These are phyloP conservation scores for Drosophila testacea DNA, from an alignment of 2,888 invertebrate genomes.

Conservation along the genomic window DNA sequence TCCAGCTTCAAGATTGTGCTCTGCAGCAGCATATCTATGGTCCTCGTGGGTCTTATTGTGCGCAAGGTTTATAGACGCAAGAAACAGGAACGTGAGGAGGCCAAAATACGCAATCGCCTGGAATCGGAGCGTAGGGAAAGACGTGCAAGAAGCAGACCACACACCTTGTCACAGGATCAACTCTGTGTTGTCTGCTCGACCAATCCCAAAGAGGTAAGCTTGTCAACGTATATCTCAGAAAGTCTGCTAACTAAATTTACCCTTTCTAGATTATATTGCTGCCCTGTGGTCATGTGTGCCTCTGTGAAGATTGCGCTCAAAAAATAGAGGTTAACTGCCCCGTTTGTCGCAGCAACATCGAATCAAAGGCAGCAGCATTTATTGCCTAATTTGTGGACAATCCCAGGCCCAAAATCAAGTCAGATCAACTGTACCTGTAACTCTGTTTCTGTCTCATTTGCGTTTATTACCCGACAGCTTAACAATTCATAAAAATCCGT, in stretches of 20 bases:
- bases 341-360: slow-evolving; percentile 90
- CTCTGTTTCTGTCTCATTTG: slow-evolving; percentile 23
- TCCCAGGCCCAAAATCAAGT: not conserved
- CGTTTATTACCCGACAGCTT: slow-evolving; percentile 42
- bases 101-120: slow-evolving; percentile 85
- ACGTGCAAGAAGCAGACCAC: slow-evolving; percentile 87
- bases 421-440: slow-evolving; percentile 19
- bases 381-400: slow-evolving; percentile 86
- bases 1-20: slow-evolving; percentile 86
- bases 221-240: not conserved
- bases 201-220: slow-evolving; percentile 92
- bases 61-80: slow-evolving; percentile 86
- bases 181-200: slow-evolving; percentile 94
- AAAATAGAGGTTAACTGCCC: slow-evolving; percentile 91
- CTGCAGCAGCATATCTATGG: slow-evolving; percentile 87
- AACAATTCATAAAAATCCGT: slow-evolving; percentile 52
- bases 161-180: slow-evolving; percentile 88
- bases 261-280: slow-evolving; percentile 90
- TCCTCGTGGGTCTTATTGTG: slow-evolving; percentile 86
- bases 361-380: slow-evolving; percentile 90
- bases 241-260: not conserved
- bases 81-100: slow-evolving; percentile 87
- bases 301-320: slow-evolving; percentile 94
- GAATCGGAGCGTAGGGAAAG: slow-evolving; percentile 89
- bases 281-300: slow-evolving; percentile 95